These are phyloP conservation scores for Saguinus midas DNA, from an alignment of 2,113 vertebrate species.

Conservation along the genomic window DNA sequence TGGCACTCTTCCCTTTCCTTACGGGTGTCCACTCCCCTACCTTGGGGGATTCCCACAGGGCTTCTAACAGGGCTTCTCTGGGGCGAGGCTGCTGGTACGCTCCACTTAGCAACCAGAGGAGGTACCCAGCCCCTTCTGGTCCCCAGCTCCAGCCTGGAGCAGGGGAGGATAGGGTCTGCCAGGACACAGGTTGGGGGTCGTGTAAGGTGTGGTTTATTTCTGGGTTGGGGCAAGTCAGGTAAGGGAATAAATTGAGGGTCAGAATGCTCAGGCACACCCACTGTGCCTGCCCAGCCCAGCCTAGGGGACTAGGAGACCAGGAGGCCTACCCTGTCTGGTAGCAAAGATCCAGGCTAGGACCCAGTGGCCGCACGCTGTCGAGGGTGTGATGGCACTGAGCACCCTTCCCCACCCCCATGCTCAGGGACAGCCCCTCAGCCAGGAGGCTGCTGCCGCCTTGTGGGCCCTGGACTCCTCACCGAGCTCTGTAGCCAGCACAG, in stretches of 20 bases:
- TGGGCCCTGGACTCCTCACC: slow-evolving; percentile 83
- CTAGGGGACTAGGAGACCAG: background rate
- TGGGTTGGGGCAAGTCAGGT: background rate
- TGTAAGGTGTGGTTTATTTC: background rate
- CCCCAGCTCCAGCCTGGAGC: background rate
- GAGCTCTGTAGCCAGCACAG: slow-evolving; percentile 90
- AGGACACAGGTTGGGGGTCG: background rate
- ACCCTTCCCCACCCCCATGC: background rate
- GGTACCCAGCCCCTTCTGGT: background rate
- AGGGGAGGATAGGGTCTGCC: background rate
- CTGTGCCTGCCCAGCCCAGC: background rate
- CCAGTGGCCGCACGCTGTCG: background rate
- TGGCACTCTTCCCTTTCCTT: background rate
- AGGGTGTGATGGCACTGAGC: background rate
- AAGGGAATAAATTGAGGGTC: background rate
- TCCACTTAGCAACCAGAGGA: background rate
- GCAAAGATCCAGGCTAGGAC: background rate
- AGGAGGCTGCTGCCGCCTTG: background rate
- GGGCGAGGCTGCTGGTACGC: background rate
- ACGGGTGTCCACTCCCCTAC: background rate
- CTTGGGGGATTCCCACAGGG: background rate
- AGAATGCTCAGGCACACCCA: background rate
- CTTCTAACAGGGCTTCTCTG: background rate
- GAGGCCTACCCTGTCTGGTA: background rate
- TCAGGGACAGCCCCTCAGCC: background rate